Base-by-base conservation (phyloP, 2,113 vertebrate genomes). In the Mustela nigripes region DNA sequence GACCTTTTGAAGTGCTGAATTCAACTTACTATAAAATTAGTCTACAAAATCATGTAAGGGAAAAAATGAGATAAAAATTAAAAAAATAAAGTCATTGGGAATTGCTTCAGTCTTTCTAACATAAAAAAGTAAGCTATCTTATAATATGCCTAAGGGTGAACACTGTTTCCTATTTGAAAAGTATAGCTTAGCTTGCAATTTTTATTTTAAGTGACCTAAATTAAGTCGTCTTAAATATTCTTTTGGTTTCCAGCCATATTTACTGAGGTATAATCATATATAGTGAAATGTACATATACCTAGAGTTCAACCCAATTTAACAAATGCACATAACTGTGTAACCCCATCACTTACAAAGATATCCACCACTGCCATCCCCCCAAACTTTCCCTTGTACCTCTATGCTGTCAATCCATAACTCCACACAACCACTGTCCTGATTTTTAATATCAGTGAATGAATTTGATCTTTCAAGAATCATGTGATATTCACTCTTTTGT, bases 21-120 rank as follows among this genome's bases (percentile, higher is more conserved):
- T 94, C 26, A 56, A 78, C 28, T 48, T 93, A 87, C n/a, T 83
- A 85, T 24, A 73, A 97, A 98, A 98, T 97, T 98, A 96, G 78
- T 97, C 98, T 24, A 21, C 45, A 71, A 90, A 95, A 94, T 53
- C 74, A 97, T 94, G 80, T 82, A 93, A 95, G 69, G 4, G 15
- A 92, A 97, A 95, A 7, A 94, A 58, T 74, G n/a, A 89, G 21
- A 88, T 90, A 85, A 95, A 80, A 24, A 63, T 10, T 60, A 42
- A 42, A 42, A 95, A 85, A 81, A 86, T 95, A 36, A 71, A 6
- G 15, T 93, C 42, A 63, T 19, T 89, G 56, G 45, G 96, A 95
- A 7, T 93, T 91, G 94, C 67, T 96, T 95, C 10, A 73, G 4
- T 31, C 97, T 93, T 97, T 95, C 83, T 89, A 80, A 89, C 11